These are phyloP conservation scores for Trichopoda pennipes DNA, from an alignment of 2,888 invertebrate genomes.

Conservation along the genomic window DNA sequence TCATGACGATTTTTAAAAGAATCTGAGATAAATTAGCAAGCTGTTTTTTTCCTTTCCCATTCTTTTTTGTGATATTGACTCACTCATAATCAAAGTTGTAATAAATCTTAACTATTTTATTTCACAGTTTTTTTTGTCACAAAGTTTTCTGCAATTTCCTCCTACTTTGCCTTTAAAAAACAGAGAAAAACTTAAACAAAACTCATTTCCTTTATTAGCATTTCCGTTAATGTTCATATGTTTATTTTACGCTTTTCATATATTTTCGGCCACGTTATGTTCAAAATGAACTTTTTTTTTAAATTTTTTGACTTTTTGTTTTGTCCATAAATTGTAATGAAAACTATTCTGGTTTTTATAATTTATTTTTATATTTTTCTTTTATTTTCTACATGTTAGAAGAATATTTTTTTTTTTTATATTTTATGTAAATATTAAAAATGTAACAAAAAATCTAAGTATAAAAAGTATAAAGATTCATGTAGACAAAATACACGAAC, in stretches of 20 bases:
- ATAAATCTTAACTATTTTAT: slow-evolving; percentile 27
- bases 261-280: slow-evolving; percentile 2
- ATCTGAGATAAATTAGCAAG: not conserved
- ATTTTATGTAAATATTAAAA: too few species aligned
- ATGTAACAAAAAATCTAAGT: too few species aligned
- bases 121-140: not conserved
- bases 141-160: slow-evolving; percentile 6
- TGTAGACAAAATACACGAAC: too few species aligned
- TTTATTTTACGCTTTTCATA: too few species aligned
- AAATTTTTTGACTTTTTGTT: too few species aligned
- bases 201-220: slow-evolving; percentile 9
- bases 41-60: not conserved
- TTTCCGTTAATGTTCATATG: too few species aligned
- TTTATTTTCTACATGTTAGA: too few species aligned
- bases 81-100: slow-evolving; percentile 28
- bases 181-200: slow-evolving; percentile 28
- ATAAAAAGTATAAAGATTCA: too few species aligned
- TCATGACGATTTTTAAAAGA: too few species aligned
- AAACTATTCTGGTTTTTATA: not conserved
- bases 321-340: slow-evolving; percentile 23
- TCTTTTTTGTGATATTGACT: slow-evolving; percentile 11
- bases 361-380: too few species aligned
- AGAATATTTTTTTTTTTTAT: too few species aligned
- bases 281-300: slow-evolving; percentile 12
- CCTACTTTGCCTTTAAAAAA: too few species aligned